Percentiles rank a stretch among this genome's conserved stretches.
Evolutionary conservation across 2,888 invertebrate species (phyloP).

Genomic region (Hemicrepidius hirtus): DNA sequence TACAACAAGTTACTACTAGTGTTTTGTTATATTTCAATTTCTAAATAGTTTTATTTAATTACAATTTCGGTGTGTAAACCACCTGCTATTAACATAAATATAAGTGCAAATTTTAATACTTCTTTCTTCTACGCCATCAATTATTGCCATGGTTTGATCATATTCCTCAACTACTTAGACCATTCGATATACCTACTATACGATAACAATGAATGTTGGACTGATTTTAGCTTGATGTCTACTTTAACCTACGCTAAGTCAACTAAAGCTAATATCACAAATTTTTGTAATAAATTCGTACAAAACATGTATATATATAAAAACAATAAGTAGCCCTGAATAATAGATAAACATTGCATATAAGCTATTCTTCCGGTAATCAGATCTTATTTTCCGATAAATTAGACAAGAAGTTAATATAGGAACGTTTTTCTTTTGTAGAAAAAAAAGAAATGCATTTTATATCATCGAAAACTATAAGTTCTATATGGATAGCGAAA

Average conservation of each 20-base stretch:
- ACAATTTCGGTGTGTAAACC: constrained; percentile 6
- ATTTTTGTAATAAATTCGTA: constrained; percentile 29
- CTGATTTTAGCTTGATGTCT: constrained; percentile 6
- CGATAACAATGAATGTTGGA: constrained; percentile 23
- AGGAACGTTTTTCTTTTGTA: no score
- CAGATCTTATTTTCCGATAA: neutral
- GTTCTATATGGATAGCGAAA: no score
- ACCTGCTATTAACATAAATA: constrained; percentile 4
- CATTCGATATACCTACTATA: neutral
- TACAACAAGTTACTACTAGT: constrained; percentile 1
- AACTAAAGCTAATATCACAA: constrained; percentile 34
- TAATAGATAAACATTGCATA: neutral
- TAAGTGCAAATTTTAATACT: constrained; percentile 7
- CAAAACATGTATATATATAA: constrained; percentile 18
- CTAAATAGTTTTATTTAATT: constrained; percentile 21
- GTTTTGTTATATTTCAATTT: constrained; percentile 12
- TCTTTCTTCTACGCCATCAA: neutral
- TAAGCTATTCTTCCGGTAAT: neutral
- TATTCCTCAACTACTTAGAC: neutral
- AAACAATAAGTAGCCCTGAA: constrained; percentile 19
- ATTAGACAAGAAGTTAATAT: no score
- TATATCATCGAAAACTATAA: no score
- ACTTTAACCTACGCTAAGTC: constrained; percentile 13
- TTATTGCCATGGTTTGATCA: constrained; percentile 9
- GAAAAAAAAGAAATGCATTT: no score